These are phyloP conservation scores for Sebastes iracundus DNA, from an alignment of 2,797 vertebrate species.

Conservation along the genomic window DNA sequence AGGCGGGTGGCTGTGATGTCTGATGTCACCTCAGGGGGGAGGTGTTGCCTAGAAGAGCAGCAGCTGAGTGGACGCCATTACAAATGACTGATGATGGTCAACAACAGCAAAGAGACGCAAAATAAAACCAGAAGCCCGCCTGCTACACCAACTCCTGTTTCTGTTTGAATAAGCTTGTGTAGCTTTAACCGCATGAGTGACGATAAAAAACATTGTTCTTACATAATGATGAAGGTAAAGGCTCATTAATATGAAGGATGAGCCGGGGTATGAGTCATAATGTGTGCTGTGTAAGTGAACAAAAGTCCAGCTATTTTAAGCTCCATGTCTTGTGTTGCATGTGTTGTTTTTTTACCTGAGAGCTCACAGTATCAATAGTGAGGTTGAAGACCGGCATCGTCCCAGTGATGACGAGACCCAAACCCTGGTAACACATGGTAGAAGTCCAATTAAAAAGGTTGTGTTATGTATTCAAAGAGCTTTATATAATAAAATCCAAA, in stretches of 20 bases:
- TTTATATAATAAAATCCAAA: not conserved
- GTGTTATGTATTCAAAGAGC: not conserved
- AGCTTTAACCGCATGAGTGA: not conserved
- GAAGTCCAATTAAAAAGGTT: not conserved
- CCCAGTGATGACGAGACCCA: slow-evolving; percentile 96
- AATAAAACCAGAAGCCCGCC: not conserved
- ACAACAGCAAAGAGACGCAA: not conserved
- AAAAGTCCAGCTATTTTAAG: not conserved
- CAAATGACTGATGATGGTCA: slow-evolving; percentile 44
- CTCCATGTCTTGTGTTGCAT: not conserved
- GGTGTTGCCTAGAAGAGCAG: slow-evolving; percentile 64
- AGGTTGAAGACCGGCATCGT: slow-evolving; percentile 98
- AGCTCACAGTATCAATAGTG: slow-evolving; percentile 85
- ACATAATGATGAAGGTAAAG: slow-evolving; percentile 2
- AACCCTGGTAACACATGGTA: slow-evolving; percentile 80
- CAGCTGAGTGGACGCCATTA: slow-evolving; percentile 7
- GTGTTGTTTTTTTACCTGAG: slow-evolving; percentile 75
- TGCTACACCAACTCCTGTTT: not conserved
- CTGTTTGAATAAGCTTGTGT: not conserved
- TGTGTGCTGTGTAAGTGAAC: not conserved
- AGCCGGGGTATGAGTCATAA: not conserved
- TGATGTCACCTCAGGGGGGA: slow-evolving; percentile 65
- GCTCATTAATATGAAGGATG: slow-evolving; percentile 3
- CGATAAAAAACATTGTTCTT: not conserved
- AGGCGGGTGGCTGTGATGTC: slow-evolving; percentile 43